Evolutionary conservation across 1,140 invertebrate species (phyloP), one percentile per base, ranked within the genome.

Genomic region (Sarcophaga bullata): DNA sequence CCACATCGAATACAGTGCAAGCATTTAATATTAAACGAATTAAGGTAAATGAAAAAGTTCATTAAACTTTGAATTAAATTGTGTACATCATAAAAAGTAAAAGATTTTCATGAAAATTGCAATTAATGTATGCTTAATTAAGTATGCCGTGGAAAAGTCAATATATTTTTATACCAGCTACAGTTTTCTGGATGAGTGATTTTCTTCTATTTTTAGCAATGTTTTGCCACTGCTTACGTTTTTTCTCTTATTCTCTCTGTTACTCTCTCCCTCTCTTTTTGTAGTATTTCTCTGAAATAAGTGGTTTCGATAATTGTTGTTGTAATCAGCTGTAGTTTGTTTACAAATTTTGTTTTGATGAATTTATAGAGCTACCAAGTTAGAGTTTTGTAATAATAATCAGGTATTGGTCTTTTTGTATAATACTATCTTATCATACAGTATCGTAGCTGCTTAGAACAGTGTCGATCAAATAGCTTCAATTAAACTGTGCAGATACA

Each of bases 1-100:
- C 7, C 80, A 58, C 58, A 62, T 13, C 80, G 8, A 80, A 83
- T 73, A 46, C 68, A 47, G 48, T 81, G 50, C 15, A 81, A 9
- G 82, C 82, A 17, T 46, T 58, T 37, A 80, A 80, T 47, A 37
- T 80, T 8, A 68, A 80, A 80, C 78, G 82, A 1, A 83, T 83
- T 19, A 83, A 83, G 82, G 82, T 83, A n/a, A 83, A 25, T 37
- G 9, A 17, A 62, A 50, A 13, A 78, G 11, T 50, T n/a, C 73
- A 76, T 17, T 8, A n/a, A 7, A 58, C 8, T n/a, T 6, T 58
- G 7, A n/a, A 58, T 15, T 13, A 6, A n/a, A 13, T n/a, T 58
- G 13, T 15, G 54, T 58, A n/a, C n/a, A 13, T 4, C 7, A 58
- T n/a, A 49, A 49, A 49, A 4, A 49, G n/a, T 37, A 10, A 13